Percentiles rank a stretch among this genome's conserved stretches.
These are phyloP conservation scores for Anthrax anthrax DNA, from an alignment of 2,888 invertebrate species.

Conservation along the genomic window DNA sequence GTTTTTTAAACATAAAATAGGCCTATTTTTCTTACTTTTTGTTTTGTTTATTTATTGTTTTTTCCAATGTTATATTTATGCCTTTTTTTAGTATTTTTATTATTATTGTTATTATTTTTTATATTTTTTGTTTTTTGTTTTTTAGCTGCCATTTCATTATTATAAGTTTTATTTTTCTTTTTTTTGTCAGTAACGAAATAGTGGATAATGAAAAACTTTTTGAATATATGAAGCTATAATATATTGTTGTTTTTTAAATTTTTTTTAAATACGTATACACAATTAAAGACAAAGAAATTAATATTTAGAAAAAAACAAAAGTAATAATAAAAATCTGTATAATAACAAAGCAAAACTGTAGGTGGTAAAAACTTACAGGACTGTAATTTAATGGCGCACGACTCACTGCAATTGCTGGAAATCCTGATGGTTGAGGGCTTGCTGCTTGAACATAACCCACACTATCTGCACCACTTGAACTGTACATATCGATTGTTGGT, in stretches of 20 bases:
- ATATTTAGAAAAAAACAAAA: not conserved
- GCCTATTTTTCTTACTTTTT: not conserved
- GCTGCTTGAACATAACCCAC: conserved; percentile 94
- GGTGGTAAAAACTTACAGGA: conserved; percentile 52
- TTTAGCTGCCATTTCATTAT: too few relatives aligned
- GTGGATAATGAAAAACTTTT: too few relatives aligned
- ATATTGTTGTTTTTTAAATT: too few relatives aligned
- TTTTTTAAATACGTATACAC: too few relatives aligned
- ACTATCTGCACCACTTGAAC: conserved; percentile 70
- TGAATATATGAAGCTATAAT: too few relatives aligned
- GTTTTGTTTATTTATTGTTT: not conserved
- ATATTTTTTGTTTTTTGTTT: too few relatives aligned
- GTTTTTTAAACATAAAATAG: not conserved
- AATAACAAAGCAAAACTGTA: too few relatives aligned
- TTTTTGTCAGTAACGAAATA: too few relatives aligned
- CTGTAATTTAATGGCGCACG: conserved; percentile 86
- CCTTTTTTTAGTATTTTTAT: too few relatives aligned
- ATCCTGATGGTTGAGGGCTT: conserved; percentile 91
- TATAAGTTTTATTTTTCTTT: too few relatives aligned
- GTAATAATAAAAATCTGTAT: not conserved
- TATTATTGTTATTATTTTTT: too few relatives aligned
- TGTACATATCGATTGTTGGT: conserved; percentile 85
- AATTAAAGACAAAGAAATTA: too few relatives aligned
- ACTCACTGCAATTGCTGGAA: conserved; percentile 86
- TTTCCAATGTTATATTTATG: not conserved